Conservation (phyloP, 2,797 vertebrate species). For the Sebastes trivittatus region DNA sequence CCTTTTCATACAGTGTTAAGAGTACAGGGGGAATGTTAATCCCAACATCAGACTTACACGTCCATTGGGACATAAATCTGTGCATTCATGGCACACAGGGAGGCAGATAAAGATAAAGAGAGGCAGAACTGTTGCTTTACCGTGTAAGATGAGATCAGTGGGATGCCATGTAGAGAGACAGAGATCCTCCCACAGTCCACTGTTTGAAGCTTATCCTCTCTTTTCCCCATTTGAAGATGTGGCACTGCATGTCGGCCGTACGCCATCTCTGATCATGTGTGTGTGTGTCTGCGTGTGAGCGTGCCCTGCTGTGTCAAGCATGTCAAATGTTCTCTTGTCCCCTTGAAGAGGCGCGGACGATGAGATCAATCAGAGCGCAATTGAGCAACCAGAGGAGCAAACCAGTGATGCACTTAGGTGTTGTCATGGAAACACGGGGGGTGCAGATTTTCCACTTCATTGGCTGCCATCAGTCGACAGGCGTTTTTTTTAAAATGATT, state of each 20-base stretch:
- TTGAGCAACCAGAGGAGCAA: conserved; percentile 45
- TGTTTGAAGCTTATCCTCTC: conserved; percentile 41
- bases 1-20: background rate
- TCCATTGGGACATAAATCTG: background rate
- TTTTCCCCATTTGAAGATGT: conserved; percentile 32
- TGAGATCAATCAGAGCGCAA: conserved; percentile 67
- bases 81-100: background rate
- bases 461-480: conserved; percentile 42
- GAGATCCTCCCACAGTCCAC: conserved; percentile 21
- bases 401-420: conserved; percentile 59
- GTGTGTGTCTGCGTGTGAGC: background rate
- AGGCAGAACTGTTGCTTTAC: conserved; percentile 8
- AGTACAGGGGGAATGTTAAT: background rate
- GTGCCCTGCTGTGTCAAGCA: conserved; percentile 55
- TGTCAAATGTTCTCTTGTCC: conserved; percentile 68
- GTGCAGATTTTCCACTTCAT: conserved; percentile 69
- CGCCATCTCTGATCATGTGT: conserved; percentile 21
- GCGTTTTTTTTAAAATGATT: conserved; percentile 52
- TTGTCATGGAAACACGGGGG: conserved; percentile 71
- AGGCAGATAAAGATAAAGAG: conserved; percentile 12
- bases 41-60: background rate
- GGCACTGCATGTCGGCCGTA: background rate
- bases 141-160: conserved; percentile 38
- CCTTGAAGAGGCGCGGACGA: conserved; percentile 54
- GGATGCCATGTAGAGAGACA: conserved; percentile 15